These are phyloP conservation scores for Corapipo altera DNA, from an alignment of 2,113 vertebrate genomes.

Conservation along the genomic window DNA sequence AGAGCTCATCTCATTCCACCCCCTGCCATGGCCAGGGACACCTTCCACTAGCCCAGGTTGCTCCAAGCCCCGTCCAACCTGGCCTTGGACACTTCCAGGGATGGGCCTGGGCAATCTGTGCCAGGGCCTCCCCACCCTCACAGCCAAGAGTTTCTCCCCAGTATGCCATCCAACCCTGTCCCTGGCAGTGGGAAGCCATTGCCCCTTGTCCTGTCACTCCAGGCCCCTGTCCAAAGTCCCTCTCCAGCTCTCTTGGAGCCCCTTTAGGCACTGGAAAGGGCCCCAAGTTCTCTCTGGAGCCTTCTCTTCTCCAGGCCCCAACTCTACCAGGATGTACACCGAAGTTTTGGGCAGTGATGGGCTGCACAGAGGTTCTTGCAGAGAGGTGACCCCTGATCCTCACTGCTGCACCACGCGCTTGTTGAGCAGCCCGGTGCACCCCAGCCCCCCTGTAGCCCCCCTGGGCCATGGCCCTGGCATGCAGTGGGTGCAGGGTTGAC, in stretches of 20 bases:
- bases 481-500: background rate
- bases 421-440: rapidly evolving
- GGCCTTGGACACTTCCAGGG: background rate
- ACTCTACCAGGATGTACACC: no score
- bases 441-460: background rate
- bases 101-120: background rate
- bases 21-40: background rate
- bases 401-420: rapidly evolving
- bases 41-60: background rate
- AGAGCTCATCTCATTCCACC: background rate
- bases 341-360: background rate
- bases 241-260: background rate
- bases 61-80: background rate
- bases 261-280: background rate
- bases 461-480: background rate
- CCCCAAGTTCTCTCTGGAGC: background rate
- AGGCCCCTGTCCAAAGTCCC: background rate
- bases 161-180: background rate
- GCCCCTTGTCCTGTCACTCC: background rate
- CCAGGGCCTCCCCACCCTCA: background rate
- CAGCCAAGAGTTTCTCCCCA: background rate
- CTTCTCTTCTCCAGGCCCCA: background rate
- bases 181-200: background rate
- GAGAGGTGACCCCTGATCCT: background rate
- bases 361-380: background rate